These are phyloP conservation scores for Scleropages formosus DNA, from an alignment of 2,797 vertebrate species.

Conservation along the genomic window DNA sequence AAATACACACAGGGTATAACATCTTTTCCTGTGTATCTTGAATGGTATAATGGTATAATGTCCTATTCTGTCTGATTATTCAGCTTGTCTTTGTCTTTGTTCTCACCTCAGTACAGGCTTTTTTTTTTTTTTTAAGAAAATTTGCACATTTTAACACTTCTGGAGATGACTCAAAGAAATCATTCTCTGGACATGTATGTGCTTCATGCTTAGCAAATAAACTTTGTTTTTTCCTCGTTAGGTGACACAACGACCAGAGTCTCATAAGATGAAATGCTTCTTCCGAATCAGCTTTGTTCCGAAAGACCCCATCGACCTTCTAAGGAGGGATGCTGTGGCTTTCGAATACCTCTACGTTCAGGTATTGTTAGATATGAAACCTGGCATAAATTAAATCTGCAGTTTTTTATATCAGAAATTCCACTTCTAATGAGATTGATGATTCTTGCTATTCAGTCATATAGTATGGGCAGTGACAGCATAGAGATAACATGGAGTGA, in stretches of 20 bases:
- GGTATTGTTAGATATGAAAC: too few relatives aligned
- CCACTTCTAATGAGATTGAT: background rate
- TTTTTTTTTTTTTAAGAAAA: background rate
- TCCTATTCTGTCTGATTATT: too few relatives aligned
- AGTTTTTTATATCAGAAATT: background rate
- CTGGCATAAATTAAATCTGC: background rate
- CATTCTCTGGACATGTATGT: background rate
- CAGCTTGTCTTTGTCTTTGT: background rate
- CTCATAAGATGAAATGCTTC: conserved; percentile 97
- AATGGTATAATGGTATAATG: too few relatives aligned
- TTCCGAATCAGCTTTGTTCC: conserved; percentile 97
- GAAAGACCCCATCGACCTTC: conserved; percentile 94
- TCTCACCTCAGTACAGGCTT: background rate
- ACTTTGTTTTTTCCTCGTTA: conserved; percentile 45
- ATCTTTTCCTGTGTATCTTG: too few relatives aligned
- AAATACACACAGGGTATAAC: too few relatives aligned
- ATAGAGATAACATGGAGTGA: background rate
- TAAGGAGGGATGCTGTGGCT: conserved; percentile 89
- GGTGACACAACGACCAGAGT: conserved; percentile 95
- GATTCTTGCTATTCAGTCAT: background rate
- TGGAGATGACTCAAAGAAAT: background rate
- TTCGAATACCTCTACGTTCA: conserved; percentile 98
- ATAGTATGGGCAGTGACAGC: background rate
- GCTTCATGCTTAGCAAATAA: background rate
- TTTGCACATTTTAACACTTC: background rate